phyloP scores from a whole-genome alignment of 2,797 vertebrate genomes.

The Protonibea diacanthus region DNA sequence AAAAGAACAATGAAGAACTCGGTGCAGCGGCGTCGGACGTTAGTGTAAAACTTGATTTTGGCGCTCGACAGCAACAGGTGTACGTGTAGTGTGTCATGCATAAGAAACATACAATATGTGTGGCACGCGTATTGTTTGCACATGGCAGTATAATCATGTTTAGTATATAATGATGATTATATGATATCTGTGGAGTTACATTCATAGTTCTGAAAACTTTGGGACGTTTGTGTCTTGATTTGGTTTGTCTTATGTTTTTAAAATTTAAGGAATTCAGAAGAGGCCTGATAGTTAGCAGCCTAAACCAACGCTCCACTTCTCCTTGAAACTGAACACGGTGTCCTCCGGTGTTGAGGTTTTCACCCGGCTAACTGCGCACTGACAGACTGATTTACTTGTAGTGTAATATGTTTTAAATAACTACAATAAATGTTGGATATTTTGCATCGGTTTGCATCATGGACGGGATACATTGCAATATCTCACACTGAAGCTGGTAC shows the following conservation, averaged over 20 bases:
- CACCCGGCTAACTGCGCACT: neutral
- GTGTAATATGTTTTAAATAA: slow-evolving; percentile 12
- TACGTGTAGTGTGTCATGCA: neutral
- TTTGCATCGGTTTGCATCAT: slow-evolving; percentile 35
- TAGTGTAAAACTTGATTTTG: slow-evolving; percentile 13
- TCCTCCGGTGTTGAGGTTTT: neutral
- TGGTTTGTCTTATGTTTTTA: neutral
- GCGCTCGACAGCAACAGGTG: neutral
- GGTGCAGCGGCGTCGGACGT: slow-evolving; percentile 20
- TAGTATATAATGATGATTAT: neutral
- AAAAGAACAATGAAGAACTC: neutral
- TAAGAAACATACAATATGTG: neutral
- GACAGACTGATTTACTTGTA: neutral
- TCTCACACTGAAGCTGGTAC: neutral
- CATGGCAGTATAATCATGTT: neutral
- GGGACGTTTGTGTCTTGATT: neutral
- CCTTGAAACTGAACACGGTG: neutral
- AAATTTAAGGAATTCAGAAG: neutral
- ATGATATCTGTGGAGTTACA: slow-evolving; percentile 12
- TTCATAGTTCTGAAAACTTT: slow-evolving; percentile 33
- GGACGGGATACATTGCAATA: neutral
- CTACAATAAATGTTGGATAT: neutral
- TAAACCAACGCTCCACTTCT: neutral
- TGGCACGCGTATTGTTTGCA: neutral
- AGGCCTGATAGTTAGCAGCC: slow-evolving; percentile 15